Evolutionary conservation across 2,797 vertebrate species (phyloP).

Genomic region (Crax fasciolata): DNA sequence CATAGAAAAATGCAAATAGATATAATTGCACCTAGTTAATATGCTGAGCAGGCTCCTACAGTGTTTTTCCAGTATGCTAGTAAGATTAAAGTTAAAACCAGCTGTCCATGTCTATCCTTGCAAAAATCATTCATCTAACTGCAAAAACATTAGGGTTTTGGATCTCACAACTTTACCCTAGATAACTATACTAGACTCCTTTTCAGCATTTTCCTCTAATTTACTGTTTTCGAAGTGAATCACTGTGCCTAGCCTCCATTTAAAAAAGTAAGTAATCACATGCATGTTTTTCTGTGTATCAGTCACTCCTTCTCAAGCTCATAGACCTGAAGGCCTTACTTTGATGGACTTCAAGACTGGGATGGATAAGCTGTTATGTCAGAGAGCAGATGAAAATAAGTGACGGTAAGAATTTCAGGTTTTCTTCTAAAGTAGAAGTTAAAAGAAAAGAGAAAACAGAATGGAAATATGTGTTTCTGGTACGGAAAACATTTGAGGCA

Average conservation of each 20-base stretch:
- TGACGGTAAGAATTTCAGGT: background rate
- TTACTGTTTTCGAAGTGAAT: background rate
- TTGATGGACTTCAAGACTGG: background rate
- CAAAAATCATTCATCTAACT: background rate
- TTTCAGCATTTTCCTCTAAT: background rate
- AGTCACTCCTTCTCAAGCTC: background rate
- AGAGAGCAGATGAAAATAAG: background rate
- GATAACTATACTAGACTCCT: background rate
- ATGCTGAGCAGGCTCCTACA: background rate
- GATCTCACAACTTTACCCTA: background rate
- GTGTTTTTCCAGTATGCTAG: background rate
- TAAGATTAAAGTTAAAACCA: background rate
- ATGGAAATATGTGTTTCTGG: background rate
- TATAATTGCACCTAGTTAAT: constrained; percentile 11
- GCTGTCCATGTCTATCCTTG: background rate
- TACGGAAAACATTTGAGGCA: background rate
- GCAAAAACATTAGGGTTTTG: background rate
- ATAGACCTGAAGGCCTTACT: background rate
- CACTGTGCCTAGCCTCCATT: background rate
- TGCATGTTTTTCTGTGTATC: fast-evolving
- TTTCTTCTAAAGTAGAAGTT: background rate
- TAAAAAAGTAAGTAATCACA: background rate
- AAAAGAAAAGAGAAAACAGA: background rate
- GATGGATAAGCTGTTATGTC: background rate
- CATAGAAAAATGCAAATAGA: constrained; percentile 2